These are phyloP conservation scores for Megamerina dolium DNA, from an alignment of 2,888 invertebrate species.

Conservation along the genomic window DNA sequence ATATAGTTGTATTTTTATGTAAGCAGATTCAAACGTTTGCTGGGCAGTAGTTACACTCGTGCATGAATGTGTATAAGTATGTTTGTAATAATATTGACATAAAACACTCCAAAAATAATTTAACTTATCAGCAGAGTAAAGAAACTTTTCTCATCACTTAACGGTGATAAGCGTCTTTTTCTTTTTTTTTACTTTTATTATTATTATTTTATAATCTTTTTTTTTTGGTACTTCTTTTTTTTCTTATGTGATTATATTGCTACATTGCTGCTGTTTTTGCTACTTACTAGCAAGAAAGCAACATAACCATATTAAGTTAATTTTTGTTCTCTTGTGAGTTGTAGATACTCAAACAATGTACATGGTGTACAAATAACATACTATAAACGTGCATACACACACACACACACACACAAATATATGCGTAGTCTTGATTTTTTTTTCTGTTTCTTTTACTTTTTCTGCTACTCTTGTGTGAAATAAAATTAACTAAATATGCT, in stretches of 20 bases:
- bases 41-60: too few species aligned
- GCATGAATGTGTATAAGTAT: too few species aligned
- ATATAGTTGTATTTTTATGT: too few species aligned
- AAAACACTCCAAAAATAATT: constrained; percentile 16
- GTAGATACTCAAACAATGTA: background rate
- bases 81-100: too few species aligned
- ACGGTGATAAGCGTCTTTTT: constrained; percentile 15
- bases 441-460: constrained; percentile 7
- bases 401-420: too few species aligned
- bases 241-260: background rate
- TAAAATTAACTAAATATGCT: constrained; percentile 27
- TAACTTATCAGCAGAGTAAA: constrained; percentile 15
- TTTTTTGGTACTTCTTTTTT: background rate
- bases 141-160: constrained; percentile 20
- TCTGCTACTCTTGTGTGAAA: constrained; percentile 22
- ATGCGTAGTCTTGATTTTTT: background rate
- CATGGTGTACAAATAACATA: too few species aligned
- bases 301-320: constrained; percentile 9
- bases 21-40: too few species aligned
- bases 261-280: constrained; percentile 1
- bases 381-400: too few species aligned
- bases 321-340: background rate
- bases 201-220: background rate
- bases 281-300: too few species aligned
- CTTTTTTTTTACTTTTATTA: background rate